A percentile compares a stretch with the other conserved stretches of the same genome.
These are phyloP conservation scores for Sarcophaga rosellei DNA, from an alignment of 2,888 invertebrate genomes.

Conservation along the genomic window DNA sequence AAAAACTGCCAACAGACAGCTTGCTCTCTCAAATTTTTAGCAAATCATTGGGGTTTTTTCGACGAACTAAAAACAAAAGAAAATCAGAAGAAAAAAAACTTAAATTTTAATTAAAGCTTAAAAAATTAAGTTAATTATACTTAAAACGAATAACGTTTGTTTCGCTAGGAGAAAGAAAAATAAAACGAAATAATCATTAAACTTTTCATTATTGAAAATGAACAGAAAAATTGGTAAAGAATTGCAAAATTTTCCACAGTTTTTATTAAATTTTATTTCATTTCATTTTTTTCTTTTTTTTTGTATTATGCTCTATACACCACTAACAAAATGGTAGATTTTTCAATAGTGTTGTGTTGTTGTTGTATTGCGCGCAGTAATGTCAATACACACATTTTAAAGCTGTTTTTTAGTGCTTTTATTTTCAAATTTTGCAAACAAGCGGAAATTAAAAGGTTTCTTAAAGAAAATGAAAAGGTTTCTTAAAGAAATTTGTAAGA, in stretches of 20 bases:
- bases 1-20: not conserved
- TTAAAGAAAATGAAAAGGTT: no score
- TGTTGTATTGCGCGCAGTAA: conserved; percentile 3
- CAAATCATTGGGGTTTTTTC: conserved; percentile 50
- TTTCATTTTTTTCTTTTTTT: conserved; percentile 22
- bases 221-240: not conserved
- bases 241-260: not conserved
- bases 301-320: conserved; percentile 2
- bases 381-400: no score
- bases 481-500: no score
- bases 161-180: not conserved
- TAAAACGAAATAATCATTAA: not conserved
- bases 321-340: conserved; percentile 53
- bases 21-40: conserved; percentile 59
- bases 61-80: not conserved
- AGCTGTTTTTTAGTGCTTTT: no score
- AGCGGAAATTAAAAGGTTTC: no score
- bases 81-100: not conserved
- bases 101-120: not conserved
- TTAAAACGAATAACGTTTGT: no score
- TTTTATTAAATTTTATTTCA: not conserved
- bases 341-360: conserved; percentile 27
- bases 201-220: not conserved
- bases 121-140: conserved; percentile 1
- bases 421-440: no score